A percentile compares a stretch with the other conserved stretches of the same genome.
These are phyloP conservation scores for Hybos culiciformis DNA, from an alignment of 2,888 invertebrate species.

Conservation along the genomic window DNA sequence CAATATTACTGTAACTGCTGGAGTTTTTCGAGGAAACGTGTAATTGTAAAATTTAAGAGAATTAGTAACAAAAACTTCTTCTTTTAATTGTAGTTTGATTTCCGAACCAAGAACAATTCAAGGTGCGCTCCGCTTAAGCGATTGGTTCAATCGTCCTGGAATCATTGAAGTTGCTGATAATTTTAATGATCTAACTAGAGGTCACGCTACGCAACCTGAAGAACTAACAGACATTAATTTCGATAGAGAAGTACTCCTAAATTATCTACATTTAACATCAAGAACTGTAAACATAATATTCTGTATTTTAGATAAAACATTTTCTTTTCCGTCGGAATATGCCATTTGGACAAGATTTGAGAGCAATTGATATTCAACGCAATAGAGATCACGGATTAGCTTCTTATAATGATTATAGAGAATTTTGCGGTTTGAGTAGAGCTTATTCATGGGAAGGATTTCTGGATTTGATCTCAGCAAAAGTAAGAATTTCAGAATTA, in stretches of 20 bases:
- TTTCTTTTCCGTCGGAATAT: background rate
- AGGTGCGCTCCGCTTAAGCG: constrained; percentile 37
- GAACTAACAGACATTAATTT: constrained; percentile 64
- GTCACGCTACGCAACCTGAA: constrained; percentile 62
- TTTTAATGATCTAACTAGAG: constrained; percentile 61
- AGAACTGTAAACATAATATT: too few species aligned
- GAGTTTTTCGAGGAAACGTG: background rate
- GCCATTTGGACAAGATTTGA: constrained; percentile 42
- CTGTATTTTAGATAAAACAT: background rate
- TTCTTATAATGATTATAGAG: constrained; percentile 25
- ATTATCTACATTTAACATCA: too few species aligned
- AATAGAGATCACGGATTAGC: constrained; percentile 23
- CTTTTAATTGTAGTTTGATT: constrained; percentile 30
- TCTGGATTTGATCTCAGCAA: constrained; percentile 53
- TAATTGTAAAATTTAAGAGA: too few species aligned
- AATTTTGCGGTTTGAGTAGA: constrained; percentile 23
- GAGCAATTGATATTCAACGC: constrained; percentile 26
- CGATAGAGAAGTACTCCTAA: constrained; percentile 36
- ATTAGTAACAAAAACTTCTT: background rate
- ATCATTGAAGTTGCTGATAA: constrained; percentile 40
- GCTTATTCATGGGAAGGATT: constrained; percentile 24
- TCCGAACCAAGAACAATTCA: constrained; percentile 34
- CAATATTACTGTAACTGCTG: background rate
- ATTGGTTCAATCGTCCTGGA: constrained; percentile 41
- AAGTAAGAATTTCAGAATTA: too few species aligned